phyloP scores from a whole-genome alignment of 1,140 invertebrate species.

The Drosophila lini region DNA sequence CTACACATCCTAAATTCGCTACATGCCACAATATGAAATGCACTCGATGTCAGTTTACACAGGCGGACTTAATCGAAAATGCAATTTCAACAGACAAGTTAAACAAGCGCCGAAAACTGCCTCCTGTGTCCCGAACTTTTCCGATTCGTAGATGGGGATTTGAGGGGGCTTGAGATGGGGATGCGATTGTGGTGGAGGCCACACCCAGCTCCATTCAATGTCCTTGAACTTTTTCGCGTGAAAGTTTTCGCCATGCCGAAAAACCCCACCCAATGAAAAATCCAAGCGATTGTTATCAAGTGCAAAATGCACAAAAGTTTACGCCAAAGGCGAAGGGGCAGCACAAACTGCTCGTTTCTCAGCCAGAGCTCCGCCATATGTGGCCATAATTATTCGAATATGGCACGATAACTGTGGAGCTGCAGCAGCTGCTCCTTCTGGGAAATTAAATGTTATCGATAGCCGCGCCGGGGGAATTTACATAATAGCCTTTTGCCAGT shows the following conservation, averaged over 20 bases:
- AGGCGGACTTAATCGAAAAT: constrained; percentile 76
- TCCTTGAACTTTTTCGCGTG: constrained; percentile 77
- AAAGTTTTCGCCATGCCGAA: constrained; percentile 37
- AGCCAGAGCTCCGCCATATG: constrained; percentile 54
- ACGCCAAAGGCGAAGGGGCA: constrained; percentile 18
- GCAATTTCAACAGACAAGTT: constrained; percentile 69
- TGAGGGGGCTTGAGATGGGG: background rate
- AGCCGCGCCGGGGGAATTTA: constrained; percentile 48
- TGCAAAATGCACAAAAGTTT: constrained; percentile 77
- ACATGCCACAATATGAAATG: constrained; percentile 66
- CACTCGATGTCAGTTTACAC: constrained; percentile 64
- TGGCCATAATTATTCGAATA: constrained; percentile 77
- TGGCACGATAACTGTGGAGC: constrained; percentile 56
- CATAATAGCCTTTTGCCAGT: constrained; percentile 48
- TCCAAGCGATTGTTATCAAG: constrained; percentile 74
- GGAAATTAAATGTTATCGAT: constrained; percentile 59
- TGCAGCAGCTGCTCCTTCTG: constrained; percentile 50
- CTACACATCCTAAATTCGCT: constrained; percentile 21
- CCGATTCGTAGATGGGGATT: constrained; percentile 8
- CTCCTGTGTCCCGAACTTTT: constrained; percentile 31
- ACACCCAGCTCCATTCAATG: constrained; percentile 27
- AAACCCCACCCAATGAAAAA: constrained; percentile 13
- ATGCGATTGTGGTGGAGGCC: constrained; percentile 12
- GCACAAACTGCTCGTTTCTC: constrained; percentile 59
- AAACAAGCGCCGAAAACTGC: constrained; percentile 49